Evolutionary conservation across 1,140 invertebrate species (phyloP), one percentile per base, ranked within the genome.

Genomic region (Caenorhabditis briggsae): DNA sequence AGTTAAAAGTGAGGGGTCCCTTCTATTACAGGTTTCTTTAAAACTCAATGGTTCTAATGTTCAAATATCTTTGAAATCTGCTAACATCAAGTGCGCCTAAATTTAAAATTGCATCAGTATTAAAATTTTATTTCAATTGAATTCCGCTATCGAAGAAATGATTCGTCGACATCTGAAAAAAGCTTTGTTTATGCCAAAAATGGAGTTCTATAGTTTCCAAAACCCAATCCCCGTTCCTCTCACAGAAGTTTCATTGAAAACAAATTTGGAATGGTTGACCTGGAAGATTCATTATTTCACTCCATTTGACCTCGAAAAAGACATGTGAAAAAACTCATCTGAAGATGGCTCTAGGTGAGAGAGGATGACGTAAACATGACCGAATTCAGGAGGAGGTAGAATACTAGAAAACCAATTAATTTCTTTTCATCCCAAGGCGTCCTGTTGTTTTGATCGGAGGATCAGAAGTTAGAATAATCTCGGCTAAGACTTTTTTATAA

Each of bases 301-400:
- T 64, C 23, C 23, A 64, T 64, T 64, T 64, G 59, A 33, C 59
- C 59, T 64, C 59, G 59, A 64, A 64, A 64, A 64, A 64, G 33
- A 64, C 25, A 33, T 64, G 25, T 64, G 20, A 16, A 33, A 20
- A 25, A n/a, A 14, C 9, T 33, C 59, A 33, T 64, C n/a, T 64
- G 59, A 41, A 64, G 25, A 64, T 33, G 25, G 25, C 25, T 64
- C 59, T 8, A 58, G 56, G 56, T 58, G 56, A 58, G 56, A 41
- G 33, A 25, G 16, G 12, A 74, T 74, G 65, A 74, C 65, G 46
- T 48, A 48, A 48, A 74, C 46, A 74, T 74, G 46, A 46, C 41
- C 65, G 43, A 46, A 46, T 46, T 46, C 65, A 43, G 59, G 25
- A 64, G 59, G 20, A 33, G 33, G 33, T 33, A 3, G 56, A 59